Evolutionary conservation across 1,140 invertebrate genomes (phyloP).

Genomic region (Euwallacea fornicatus): DNA sequence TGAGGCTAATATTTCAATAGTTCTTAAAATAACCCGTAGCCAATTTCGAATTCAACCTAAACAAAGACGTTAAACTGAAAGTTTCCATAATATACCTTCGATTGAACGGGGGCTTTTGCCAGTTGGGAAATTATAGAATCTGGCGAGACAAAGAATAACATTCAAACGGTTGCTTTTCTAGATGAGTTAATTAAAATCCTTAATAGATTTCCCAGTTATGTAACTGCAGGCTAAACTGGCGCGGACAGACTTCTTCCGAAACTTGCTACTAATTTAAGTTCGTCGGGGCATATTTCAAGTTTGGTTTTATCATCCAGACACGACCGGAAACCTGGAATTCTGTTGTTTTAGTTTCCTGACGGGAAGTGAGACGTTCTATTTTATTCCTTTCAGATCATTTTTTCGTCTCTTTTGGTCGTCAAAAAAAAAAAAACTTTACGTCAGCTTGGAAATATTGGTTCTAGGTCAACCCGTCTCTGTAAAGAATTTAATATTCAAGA

Average conservation of each 20-base stretch:
- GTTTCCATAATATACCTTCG: neutral
- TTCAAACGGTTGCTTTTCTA: conserved; percentile 21
- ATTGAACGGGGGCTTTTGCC: neutral
- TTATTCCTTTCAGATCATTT: too few species aligned
- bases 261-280: conserved; percentile 23
- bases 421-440: too few species aligned
- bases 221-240: conserved; percentile 19
- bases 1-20: too few species aligned
- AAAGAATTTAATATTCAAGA: too few species aligned
- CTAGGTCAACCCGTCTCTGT: too few species aligned
- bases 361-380: too few species aligned
- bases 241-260: conserved; percentile 15
- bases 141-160: conserved; percentile 22
- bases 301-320: neutral
- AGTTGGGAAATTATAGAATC: conserved; percentile 16
- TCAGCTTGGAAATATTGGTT: too few species aligned
- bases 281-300: conserved; percentile 4
- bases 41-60: too few species aligned
- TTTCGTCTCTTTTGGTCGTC: too few species aligned
- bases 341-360: too few species aligned
- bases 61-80: neutral
- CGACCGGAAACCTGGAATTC: too few species aligned
- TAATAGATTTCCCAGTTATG: conserved; percentile 28
- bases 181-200: conserved; percentile 28
- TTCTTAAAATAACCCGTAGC: too few species aligned